A percentile compares a stretch with the other conserved stretches of the same genome.
Evolutionary conservation across 2,888 invertebrate species (phyloP).

Genomic region (Punctoribates punctum): DNA sequence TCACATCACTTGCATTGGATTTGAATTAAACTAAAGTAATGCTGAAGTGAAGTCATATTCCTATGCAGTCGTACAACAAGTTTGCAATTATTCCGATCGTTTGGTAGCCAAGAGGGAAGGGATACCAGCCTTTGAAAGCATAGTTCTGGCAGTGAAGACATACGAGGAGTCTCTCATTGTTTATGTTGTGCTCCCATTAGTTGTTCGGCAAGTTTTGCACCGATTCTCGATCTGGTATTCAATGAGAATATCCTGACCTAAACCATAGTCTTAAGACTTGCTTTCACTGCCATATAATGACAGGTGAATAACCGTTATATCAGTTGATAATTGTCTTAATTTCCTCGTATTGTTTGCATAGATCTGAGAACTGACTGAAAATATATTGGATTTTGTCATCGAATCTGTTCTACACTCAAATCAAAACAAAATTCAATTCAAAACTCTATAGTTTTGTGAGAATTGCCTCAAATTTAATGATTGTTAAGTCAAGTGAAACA

Average conservation of each 20-base stretch:
- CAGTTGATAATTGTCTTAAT: background rate
- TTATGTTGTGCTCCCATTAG: background rate
- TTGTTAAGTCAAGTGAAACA: slow-evolving; percentile 9
- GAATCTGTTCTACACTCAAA: background rate
- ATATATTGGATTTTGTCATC: background rate
- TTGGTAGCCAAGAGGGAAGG: background rate
- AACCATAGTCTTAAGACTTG: slow-evolving; percentile 10
- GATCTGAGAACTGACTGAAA: background rate
- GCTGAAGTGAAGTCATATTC: background rate
- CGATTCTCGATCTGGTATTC: background rate
- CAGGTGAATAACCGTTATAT: slow-evolving; percentile 27
- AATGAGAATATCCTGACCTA: slow-evolving; percentile 15
- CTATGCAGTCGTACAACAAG: slow-evolving; percentile 11
- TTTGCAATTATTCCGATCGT: background rate
- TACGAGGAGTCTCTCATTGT: slow-evolving; percentile 5
- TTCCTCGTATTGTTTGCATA: background rate
- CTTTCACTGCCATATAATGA: slow-evolving; percentile 21
- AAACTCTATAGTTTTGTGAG: background rate
- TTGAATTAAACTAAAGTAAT: background rate
- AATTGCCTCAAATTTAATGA: slow-evolving; percentile 1
- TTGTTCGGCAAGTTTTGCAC: slow-evolving; percentile 5
- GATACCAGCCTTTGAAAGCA: background rate
- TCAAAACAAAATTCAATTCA: background rate
- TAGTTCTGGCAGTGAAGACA: background rate
- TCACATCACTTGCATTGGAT: background rate